Evolutionary conservation across 2,888 invertebrate genomes (phyloP), one percentile per base, ranked within the genome.

Genomic region (Caenorhabditis sp.): DNA sequence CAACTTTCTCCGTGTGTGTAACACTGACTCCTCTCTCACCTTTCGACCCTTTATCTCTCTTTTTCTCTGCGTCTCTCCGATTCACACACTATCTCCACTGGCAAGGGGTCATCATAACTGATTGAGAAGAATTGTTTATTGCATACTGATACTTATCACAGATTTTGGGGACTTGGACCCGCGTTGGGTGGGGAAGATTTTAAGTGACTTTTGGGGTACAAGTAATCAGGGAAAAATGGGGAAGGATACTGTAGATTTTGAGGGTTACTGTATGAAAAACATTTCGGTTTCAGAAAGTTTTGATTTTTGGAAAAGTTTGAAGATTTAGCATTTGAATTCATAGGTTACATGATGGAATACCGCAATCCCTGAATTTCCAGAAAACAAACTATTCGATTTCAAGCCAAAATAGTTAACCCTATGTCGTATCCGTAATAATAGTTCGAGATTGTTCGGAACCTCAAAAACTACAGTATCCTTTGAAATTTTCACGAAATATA

Each of bases 31-130:
- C 47, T 24, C 59, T 61, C 35, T 63, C 79, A 64, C 70, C 72
- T 64, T 66, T 14, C 38, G 38, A 38, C 38, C 38, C 12, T 80
- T n/a, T n/a, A n/a, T n/a, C n/a, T 56, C 66, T 72, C 80, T 70
- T 79, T 24, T 47, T 79, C 70, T 70, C 77, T 79, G 28, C 41
- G 63, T 69, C 64, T 79, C 72, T 79, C 38, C 22, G 2, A 19
- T 38, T 22, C 38, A 3, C 16, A 38, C 35, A 69, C 54, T 70
- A 51, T 69, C 41, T 72, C 66, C 38, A 54, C 26, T 72, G 66
- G 22, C 19, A 58, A 64, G 56, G 66, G 64, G 66, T 79, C 68
- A 76, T 66, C 70, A 80, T 56, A 64, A 69, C 26, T 51, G 16
- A 44, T 58, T 58, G 19, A 16, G 47, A 59, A 61, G 24, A 28